Base-by-base conservation (phyloP, 2,888 invertebrate genomes). In the Lochmaea capreae region DNA sequence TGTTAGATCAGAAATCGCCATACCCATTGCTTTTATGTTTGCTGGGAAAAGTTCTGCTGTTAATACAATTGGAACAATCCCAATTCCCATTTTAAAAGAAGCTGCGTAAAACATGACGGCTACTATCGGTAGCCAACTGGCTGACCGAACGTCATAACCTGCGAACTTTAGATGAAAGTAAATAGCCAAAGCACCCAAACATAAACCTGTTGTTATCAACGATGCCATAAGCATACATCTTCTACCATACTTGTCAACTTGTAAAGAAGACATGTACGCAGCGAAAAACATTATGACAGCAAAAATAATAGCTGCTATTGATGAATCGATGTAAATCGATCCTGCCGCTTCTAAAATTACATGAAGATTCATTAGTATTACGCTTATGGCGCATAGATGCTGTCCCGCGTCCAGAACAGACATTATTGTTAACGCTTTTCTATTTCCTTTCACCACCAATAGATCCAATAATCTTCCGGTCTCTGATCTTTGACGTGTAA, bases 281-380 rank as follows among this genome's bases (percentile, higher is more conserved):
- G 86, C 82, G 3, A 83, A 11, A 5, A 87, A 76, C 86, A 87
- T 87, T 16, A 86, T 79, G 1, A 81, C 82, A 2, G 86, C 80
- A 76, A 87, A 87, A n/a, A 87, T 78, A 22, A 87, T 87, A 8
- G 86, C 86, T 1, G 86, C 84, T 3, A 79, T 79, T 11, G 82
- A 81, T 0, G 85, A 79, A 6, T 84, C 78, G 10, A 83, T 76
- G 65, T 87, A 83, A 49, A 85, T 83, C 0, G 85, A 84, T 6
- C 84, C 85, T 0, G 86, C 87, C 61, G 85, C 84, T 16, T 81
- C 79, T 16, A 87, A 72, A 71, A 87, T 87, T 10, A 83, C 78
- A 73, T 87, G 87, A 11, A 87, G 77, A 67, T 87, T 87, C 87
- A 87, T 87, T 22, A 87, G 71, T 65, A 87, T 86, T 2, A 87